A percentile compares a stretch with the other conserved stretches of the same genome.
Conservation (phyloP, 2,797 vertebrate species). For the Eleutherodactylus coqui region DNA sequence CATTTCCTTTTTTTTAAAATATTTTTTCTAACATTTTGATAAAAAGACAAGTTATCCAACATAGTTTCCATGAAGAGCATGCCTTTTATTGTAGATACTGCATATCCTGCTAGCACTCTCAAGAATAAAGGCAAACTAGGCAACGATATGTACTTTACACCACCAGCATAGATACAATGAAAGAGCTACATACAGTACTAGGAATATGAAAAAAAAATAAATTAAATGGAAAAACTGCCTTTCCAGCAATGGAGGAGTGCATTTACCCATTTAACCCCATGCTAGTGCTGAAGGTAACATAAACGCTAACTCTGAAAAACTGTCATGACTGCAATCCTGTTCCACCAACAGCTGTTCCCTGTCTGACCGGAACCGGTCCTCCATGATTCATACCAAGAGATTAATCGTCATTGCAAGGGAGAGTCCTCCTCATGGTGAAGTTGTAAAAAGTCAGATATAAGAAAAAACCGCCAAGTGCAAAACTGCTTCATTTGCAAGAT, state of each 20-base stretch:
- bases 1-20: not conserved
- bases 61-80: slow-evolving; percentile 58
- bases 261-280: slow-evolving; percentile 36
- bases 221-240: slow-evolving; percentile 22
- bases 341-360: slow-evolving; percentile 66
- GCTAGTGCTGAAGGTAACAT: slow-evolving; percentile 36
- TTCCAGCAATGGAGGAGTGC: slow-evolving; percentile 42
- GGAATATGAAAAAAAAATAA: slow-evolving; percentile 42
- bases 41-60: slow-evolving; percentile 49
- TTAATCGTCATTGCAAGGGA: slow-evolving; percentile 63
- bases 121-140: slow-evolving; percentile 54
- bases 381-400: slow-evolving; percentile 55
- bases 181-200: slow-evolving; percentile 49
- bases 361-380: slow-evolving; percentile 62
- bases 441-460: slow-evolving; percentile 65
- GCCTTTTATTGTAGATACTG: slow-evolving; percentile 61
- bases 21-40: slow-evolving; percentile 21
- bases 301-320: slow-evolving; percentile 25
- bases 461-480: slow-evolving; percentile 66
- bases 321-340: slow-evolving; percentile 25
- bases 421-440: slow-evolving; percentile 52
- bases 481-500: slow-evolving; percentile 77
- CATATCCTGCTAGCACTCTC: slow-evolving; percentile 55
- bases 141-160: slow-evolving; percentile 60
- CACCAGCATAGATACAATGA: slow-evolving; percentile 58